phyloP scores from a whole-genome alignment of 37 sponge, comb jelly and placozoan species.

The Aplysina aerophoba region DNA sequence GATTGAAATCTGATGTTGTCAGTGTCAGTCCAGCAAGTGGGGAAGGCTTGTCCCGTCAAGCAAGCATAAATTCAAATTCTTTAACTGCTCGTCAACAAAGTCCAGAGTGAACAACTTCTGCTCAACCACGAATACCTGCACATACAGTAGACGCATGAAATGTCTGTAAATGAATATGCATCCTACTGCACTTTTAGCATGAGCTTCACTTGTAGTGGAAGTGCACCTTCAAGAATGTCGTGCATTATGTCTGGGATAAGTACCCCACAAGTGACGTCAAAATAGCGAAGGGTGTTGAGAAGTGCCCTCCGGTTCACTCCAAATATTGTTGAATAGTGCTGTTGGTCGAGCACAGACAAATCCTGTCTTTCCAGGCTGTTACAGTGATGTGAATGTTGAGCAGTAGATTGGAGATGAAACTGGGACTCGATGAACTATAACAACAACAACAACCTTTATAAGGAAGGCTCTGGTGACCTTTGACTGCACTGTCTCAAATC shows the following conservation, averaged over 20 bases:
- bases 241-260: constrained; percentile 58
- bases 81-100: not conserved
- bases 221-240: constrained; percentile 42
- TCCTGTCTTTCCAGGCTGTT: constrained; percentile 13
- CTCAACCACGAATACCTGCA: not conserved
- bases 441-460: not conserved
- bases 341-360: not conserved
- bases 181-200: constrained; percentile 25
- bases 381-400: constrained; percentile 34
- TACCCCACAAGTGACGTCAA: constrained; percentile 20
- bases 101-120: constrained; percentile 11
- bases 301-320: constrained; percentile 14
- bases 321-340: not conserved
- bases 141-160: not conserved
- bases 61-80: not conserved
- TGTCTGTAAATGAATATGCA: too few relatives aligned
- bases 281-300: not conserved
- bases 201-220: constrained; percentile 42
- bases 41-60: constrained; percentile 36
- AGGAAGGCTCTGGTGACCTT: too few relatives aligned
- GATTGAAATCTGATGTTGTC: not conserved
- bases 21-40: constrained; percentile 10
- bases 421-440: constrained; percentile 38
- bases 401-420: constrained; percentile 16
- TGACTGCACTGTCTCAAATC: too few relatives aligned